These are phyloP conservation scores for Lepidocyrtinus sp. DNA, from an alignment of 2,888 invertebrate species.

Conservation along the genomic window DNA sequence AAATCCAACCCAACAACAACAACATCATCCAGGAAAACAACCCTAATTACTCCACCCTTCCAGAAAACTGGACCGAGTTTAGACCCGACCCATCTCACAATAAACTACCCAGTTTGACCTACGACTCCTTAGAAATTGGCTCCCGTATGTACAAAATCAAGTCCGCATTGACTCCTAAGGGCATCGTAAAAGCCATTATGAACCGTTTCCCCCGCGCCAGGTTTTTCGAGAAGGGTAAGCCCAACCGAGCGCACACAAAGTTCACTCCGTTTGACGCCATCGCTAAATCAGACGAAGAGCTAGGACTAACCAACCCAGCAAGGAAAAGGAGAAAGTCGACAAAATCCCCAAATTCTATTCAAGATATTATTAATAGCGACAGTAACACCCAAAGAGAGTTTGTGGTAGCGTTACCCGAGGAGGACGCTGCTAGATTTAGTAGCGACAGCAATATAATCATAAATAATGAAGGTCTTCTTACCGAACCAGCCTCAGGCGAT, in stretches of 20 bases:
- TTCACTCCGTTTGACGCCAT: constrained; percentile 49
- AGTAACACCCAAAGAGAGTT: constrained; percentile 34
- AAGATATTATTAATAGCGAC: constrained; percentile 53
- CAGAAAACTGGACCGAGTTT: constrained; percentile 56
- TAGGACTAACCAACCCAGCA: not conserved
- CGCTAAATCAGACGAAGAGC: constrained; percentile 26
- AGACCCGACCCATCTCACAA: constrained; percentile 62
- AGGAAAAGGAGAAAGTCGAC: constrained; percentile 41
- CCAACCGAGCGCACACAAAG: constrained; percentile 35
- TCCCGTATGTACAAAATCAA: constrained; percentile 25
- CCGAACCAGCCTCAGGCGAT: not conserved
- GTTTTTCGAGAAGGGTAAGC: not conserved
- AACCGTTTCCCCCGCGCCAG: constrained; percentile 35
- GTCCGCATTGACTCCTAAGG: constrained; percentile 38
- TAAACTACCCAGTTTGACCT: constrained; percentile 63
- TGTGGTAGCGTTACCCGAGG: constrained; percentile 15
- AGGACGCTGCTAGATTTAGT: not conserved
- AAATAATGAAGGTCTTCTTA: not conserved
- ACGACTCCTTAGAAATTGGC: constrained; percentile 20
- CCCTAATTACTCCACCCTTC: constrained; percentile 64
- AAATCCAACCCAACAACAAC: not conserved
- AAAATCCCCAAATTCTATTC: constrained; percentile 45
- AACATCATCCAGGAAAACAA: constrained; percentile 19
- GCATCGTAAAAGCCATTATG: constrained; percentile 37
- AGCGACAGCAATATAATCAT: not conserved